Conservation (phyloP, 2,797 vertebrate species). For the Apogon talboti region DNA sequence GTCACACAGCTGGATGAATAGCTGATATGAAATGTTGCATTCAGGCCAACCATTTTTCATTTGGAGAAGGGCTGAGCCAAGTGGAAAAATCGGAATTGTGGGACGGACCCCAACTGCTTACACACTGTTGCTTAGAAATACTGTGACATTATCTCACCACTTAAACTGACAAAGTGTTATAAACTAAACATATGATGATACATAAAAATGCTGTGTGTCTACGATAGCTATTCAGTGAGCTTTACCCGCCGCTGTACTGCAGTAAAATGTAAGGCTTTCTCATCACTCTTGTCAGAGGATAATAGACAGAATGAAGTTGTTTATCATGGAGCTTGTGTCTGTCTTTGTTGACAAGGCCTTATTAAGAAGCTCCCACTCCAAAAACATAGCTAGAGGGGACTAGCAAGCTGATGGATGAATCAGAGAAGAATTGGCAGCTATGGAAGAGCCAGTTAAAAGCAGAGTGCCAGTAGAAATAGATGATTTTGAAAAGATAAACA, state of each 20-base stretch:
- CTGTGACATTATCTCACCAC: neutral
- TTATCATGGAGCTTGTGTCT: slow-evolving; percentile 47
- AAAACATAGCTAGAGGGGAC: slow-evolving; percentile 71
- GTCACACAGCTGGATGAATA: slow-evolving; percentile 76
- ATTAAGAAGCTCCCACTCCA: slow-evolving; percentile 69
- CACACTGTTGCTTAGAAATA: slow-evolving; percentile 14
- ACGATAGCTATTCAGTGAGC: neutral
- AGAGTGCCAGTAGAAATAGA: slow-evolving; percentile 55
- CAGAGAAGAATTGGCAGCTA: slow-evolving; percentile 32
- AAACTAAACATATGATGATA: neutral
- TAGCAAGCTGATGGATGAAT: slow-evolving; percentile 39
- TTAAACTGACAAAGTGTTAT: neutral
- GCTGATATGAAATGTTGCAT: slow-evolving; percentile 79
- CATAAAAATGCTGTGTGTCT: neutral
- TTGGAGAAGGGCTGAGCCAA: slow-evolving; percentile 43
- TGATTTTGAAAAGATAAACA: slow-evolving; percentile 38
- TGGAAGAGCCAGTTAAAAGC: slow-evolving; percentile 24
- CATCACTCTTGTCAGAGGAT: slow-evolving; percentile 19
- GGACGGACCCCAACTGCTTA: neutral
- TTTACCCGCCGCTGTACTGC: slow-evolving; percentile 18
- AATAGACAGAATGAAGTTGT: slow-evolving; percentile 56
- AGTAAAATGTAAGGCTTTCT: slow-evolving; percentile 5
- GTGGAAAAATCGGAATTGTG: slow-evolving; percentile 45
- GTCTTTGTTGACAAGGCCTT: slow-evolving; percentile 78
- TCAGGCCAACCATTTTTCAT: slow-evolving; percentile 63